Evolutionary conservation across 2,888 invertebrate species (phyloP), one percentile per base, ranked within the genome.

Genomic region (Dicycla oo): DNA sequence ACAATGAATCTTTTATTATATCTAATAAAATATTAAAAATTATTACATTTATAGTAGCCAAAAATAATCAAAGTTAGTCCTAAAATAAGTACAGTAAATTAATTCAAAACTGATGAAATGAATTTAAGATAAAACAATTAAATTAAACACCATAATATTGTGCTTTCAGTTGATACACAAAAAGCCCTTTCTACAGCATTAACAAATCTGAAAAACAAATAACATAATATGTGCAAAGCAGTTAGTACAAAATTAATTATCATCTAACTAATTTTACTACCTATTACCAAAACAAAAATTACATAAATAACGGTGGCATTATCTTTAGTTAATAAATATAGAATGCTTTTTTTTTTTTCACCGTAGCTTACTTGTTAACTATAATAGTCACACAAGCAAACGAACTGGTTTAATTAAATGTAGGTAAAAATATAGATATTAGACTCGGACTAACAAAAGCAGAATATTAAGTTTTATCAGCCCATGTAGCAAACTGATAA

Each of bases 141-240:
- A 53, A 61, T n/a, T 40, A 62, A 30, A 63, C 57, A 70, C 26
- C 45, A 57, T 15, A 38, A 66, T 34, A 34, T 56, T 49, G 53
- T 64, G 66, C 45, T 60, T 30, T 68, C 67, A 54, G 49, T 38
- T 78, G 61, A 56, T 43, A 80, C 64, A 77, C 58, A 64, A 64
- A 40, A 78, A 86, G 82, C 82, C 56, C 47, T 68, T 77, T 75
- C 75, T 82, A 85, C 84, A 86, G 82, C 82, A 69, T 72, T 69
- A 64, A 61, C 18, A 53, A n/a, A 38, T 76, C 74, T 85, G 75
- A 69, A 86, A 78, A 69, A 73, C 61, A 75, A 74, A 77, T 57
- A 69, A 80, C 23, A 65, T 66, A 65, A 63, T 66, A 69, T 75
- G 75, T 83, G 78, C 80, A 73, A 77, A 69, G 49, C 40, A 7